These are phyloP conservation scores for Emys orbicularis DNA, from an alignment of 2,797 vertebrate species.

Conservation along the genomic window DNA sequence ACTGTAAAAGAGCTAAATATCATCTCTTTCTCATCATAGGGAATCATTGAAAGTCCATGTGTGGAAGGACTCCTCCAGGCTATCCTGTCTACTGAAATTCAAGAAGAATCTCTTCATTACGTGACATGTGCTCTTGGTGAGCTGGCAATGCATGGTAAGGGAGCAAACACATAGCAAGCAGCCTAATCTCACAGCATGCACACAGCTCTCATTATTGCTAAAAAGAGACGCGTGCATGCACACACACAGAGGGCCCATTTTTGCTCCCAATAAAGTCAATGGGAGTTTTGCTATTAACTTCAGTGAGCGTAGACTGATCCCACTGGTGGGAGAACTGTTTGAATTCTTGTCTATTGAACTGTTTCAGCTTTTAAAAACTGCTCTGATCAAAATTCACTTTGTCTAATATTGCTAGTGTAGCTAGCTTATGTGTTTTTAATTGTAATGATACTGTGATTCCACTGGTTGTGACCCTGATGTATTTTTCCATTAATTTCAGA, in stretches of 20 bases:
- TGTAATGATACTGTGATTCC: neutral
- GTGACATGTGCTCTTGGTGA: conserved; percentile 76
- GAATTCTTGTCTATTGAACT: neutral
- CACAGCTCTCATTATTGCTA: neutral
- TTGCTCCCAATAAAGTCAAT: neutral
- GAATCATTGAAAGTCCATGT: conserved; percentile 69
- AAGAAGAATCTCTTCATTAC: conserved; percentile 72
- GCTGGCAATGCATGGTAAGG: conserved; percentile 76
- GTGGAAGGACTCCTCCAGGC: conserved; percentile 70
- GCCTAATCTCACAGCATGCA: neutral
- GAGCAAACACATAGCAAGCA: neutral
- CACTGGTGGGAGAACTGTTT: neutral
- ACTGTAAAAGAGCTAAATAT: neutral
- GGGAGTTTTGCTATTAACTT: neutral
- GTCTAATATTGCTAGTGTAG: neutral
- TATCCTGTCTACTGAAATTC: conserved; percentile 21
- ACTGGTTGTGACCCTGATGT: neutral
- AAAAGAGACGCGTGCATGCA: neutral
- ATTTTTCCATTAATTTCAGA: neutral
- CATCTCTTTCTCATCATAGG: conserved; percentile 48
- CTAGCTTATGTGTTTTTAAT: neutral
- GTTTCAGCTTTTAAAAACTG: neutral
- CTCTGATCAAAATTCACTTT: neutral
- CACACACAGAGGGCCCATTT: neutral
- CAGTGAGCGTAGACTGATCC: neutral